Conservation (phyloP, 1,140 invertebrate species). For the Nebria ingens region DNA sequence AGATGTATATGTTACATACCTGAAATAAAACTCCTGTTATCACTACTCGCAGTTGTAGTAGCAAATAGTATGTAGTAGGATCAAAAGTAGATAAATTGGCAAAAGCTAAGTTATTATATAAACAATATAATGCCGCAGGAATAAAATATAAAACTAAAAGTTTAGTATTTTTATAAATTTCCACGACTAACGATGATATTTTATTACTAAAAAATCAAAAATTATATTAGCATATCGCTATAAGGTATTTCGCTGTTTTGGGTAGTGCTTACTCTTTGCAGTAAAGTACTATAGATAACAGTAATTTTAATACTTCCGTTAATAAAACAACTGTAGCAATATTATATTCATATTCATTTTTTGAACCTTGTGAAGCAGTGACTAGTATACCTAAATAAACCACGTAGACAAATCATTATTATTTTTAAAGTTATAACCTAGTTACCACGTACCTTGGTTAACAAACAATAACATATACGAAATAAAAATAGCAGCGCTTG, state of each 20-base stretch:
- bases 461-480: constrained; percentile 74
- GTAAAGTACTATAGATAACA: constrained; percentile 61
- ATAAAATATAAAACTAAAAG: constrained; percentile 81
- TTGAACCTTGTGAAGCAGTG: constrained; percentile 72
- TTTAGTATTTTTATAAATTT: constrained; percentile 46
- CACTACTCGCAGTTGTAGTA: constrained; percentile 88
- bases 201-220: constrained; percentile 38
- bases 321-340: constrained; percentile 78
- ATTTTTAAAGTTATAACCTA: not conserved
- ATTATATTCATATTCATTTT: constrained; percentile 77
- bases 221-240: constrained; percentile 2
- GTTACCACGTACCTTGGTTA: constrained; percentile 58
- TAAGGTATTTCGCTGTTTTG: not conserved
- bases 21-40: constrained; percentile 88
- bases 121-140: constrained; percentile 81
- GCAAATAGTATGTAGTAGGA: constrained; percentile 86
- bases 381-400: constrained; percentile 68
- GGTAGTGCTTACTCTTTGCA: constrained; percentile 51
- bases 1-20: constrained; percentile 41
- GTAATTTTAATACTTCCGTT: constrained; percentile 78
- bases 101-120: constrained; percentile 93
- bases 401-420: not conserved
- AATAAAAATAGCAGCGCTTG: constrained; percentile 67
- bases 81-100: constrained; percentile 84
- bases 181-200: constrained; percentile 38